Percentiles rank a stretch among this genome's conserved stretches.
phyloP scores from a whole-genome alignment of 2,888 invertebrate genomes.

The Platynereis dumerilii region DNA sequence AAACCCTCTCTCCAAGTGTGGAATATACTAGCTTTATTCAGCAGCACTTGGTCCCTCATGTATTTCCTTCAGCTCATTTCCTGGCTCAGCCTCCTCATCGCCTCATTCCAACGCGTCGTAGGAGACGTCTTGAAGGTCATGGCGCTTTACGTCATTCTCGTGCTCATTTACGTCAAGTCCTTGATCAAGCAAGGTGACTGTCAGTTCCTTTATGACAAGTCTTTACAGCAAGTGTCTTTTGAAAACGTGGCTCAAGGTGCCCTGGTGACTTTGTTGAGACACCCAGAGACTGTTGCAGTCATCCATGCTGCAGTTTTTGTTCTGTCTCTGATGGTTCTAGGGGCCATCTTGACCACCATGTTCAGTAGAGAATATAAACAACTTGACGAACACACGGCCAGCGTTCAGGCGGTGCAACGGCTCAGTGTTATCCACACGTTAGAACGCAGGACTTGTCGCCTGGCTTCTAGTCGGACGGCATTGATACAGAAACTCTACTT shows the following conservation, averaged over 20 bases:
- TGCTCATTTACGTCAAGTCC: constrained; percentile 2
- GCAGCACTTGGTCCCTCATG: neutral
- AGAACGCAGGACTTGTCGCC: neutral
- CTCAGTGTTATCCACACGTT: neutral
- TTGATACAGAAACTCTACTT: neutral
- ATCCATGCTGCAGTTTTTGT: too few species aligned
- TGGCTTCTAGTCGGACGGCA: neutral
- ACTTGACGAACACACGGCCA: too few species aligned
- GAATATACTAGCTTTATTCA: neutral
- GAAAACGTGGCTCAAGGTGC: too few species aligned
- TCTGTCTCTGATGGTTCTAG: too few species aligned
- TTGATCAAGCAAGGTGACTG: neutral
- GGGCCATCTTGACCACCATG: too few species aligned
- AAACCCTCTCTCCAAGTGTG: neutral
- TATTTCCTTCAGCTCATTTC: constrained; percentile 2
- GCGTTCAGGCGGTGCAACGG: neutral
- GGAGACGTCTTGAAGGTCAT: neutral
- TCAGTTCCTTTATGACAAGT: too few species aligned
- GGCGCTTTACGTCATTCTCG: neutral
- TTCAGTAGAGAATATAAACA: too few species aligned
- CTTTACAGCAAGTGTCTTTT: too few species aligned
- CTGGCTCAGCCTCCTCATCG: constrained; percentile 1
- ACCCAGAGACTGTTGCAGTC: too few species aligned
- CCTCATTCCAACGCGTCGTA: constrained; percentile 1
- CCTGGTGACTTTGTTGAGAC: too few species aligned